Conservation (phyloP, 2,797 vertebrate genomes). For the Synanceia verrucosa region DNA sequence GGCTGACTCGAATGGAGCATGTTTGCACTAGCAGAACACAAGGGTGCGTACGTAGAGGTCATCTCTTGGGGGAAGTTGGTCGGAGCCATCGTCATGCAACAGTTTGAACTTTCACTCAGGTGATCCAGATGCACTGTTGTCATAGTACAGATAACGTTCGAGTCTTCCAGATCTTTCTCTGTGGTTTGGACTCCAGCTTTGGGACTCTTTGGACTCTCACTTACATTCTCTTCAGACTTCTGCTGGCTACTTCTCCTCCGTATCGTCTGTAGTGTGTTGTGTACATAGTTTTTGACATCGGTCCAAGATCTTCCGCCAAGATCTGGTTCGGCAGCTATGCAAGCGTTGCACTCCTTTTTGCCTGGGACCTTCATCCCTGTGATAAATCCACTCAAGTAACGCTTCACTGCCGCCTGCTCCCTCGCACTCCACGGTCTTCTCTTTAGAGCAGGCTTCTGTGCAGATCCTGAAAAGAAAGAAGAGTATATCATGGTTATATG, state of each 20-base stretch:
- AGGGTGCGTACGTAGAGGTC: constrained; percentile 49
- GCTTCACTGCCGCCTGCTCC: constrained; percentile 76
- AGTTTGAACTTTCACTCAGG: constrained; percentile 53
- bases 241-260: constrained; percentile 69
- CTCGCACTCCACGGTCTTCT: constrained; percentile 75
- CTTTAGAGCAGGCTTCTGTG: constrained; percentile 58
- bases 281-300: constrained; percentile 79
- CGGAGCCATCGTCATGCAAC: constrained; percentile 49
- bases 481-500: background rate
- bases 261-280: constrained; percentile 77
- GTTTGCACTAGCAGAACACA: constrained; percentile 59
- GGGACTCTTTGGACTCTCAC: constrained; percentile 48
- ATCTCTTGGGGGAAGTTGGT: constrained; percentile 57
- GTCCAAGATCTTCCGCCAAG: constrained; percentile 76
- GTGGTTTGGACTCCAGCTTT: constrained; percentile 28
- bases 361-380: constrained; percentile 76
- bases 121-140: constrained; percentile 61
- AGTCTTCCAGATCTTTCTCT: constrained; percentile 48
- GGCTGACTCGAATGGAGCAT: constrained; percentile 56
- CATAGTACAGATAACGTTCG: constrained; percentile 46
- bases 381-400: constrained; percentile 69
- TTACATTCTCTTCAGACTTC: constrained; percentile 32
- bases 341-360: constrained; percentile 80
- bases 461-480: constrained; percentile 54
- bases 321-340: constrained; percentile 78